Base-by-base conservation (phyloP, 2,888 invertebrate species). In the Xestia rhomboidea region DNA sequence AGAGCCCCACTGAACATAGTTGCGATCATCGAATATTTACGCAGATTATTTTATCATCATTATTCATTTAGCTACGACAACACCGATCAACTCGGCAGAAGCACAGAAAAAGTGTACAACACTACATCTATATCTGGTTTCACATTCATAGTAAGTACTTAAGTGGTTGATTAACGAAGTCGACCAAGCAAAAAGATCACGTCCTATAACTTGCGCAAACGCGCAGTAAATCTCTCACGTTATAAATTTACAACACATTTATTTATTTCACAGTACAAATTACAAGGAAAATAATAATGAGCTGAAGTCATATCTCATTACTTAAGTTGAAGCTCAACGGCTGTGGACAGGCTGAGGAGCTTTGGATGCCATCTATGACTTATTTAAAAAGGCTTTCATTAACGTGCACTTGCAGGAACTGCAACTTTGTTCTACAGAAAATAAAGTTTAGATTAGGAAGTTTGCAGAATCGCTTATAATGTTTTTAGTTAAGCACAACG, bases 241-340 rank as follows among this genome's bases (percentile, higher is more conserved):
- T 89, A 91, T 92, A 93, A 94, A 94, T 94, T 94, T 91, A 93
- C 92, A 91, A 90, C 90, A 90, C 90, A 92, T 91, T 92, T 93
- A 92, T 93, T 93, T 93, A 93, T 93, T 91, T 91, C 92, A 87
- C 88, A 85, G 90, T 90, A 93, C 93, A 94, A 94, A 94, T 94
- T 93, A 94, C 92, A 93, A 93, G 92, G 90, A 92, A 94, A 93
- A 94, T 94, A 94, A 94, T 94, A 95, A 95, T 94, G 93, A 95
- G 93, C 91, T 92, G 91, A 93, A 95, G 95, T 95, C 95, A 94
- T 95, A 95, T 94, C 94, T 96, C 94, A 95, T 95, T 95, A 95
- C 94, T 95, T 93, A 95, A 94, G 93, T 95, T 94, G 92, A 94
- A 93, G 93, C 94, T 92, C 92, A 93, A 93, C 92, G 91, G 88